Evolutionary conservation across 1,140 invertebrate genomes (phyloP).

Genomic region (Caenorhabditis latens): DNA sequence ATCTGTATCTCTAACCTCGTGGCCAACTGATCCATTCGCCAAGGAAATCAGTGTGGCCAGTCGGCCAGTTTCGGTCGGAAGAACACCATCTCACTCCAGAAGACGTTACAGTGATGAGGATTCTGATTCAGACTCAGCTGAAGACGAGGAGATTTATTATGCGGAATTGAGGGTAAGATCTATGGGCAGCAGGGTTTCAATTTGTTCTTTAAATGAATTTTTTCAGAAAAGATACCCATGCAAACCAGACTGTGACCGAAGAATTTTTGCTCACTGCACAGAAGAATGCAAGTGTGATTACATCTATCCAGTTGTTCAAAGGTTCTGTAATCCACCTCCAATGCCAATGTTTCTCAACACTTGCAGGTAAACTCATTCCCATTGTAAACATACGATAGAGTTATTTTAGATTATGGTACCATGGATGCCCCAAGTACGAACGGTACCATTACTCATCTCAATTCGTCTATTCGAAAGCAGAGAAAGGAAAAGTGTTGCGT

Average conservation of each 20-base stretch:
- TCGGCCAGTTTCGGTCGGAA: conserved; percentile 11
- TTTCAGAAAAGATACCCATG: conserved; percentile 67
- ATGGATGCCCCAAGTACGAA: conserved; percentile 71
- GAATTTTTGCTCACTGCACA: conserved; percentile 66
- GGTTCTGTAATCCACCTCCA: conserved; percentile 71
- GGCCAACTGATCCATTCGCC: conserved; percentile 58
- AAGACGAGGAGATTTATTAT: conserved; percentile 56
- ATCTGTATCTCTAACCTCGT: conserved; percentile 12
- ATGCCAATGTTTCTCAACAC: conserved; percentile 71
- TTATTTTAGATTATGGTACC: conserved; percentile 67
- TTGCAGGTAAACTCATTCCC: conserved; percentile 59
- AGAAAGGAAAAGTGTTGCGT: conserved; percentile 72
- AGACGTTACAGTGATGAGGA: conserved; percentile 37
- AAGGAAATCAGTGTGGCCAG: conserved; percentile 13
- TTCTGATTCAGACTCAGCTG: conserved; percentile 33
- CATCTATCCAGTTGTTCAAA: conserved; percentile 70
- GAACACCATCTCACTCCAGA: conserved; percentile 9
- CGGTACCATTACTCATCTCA: conserved; percentile 70
- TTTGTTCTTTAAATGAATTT: not conserved
- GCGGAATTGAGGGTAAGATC: conserved; percentile 52
- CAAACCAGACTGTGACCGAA: conserved; percentile 64
- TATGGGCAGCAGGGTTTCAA: not conserved
- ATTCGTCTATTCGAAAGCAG: conserved; percentile 71
- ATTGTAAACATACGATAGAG: not conserved
- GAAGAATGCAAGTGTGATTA: conserved; percentile 71